Evolutionary conservation across 2,888 invertebrate genomes (phyloP), one percentile per base, ranked within the genome.

Genomic region (Euplagia quadripunctaria): DNA sequence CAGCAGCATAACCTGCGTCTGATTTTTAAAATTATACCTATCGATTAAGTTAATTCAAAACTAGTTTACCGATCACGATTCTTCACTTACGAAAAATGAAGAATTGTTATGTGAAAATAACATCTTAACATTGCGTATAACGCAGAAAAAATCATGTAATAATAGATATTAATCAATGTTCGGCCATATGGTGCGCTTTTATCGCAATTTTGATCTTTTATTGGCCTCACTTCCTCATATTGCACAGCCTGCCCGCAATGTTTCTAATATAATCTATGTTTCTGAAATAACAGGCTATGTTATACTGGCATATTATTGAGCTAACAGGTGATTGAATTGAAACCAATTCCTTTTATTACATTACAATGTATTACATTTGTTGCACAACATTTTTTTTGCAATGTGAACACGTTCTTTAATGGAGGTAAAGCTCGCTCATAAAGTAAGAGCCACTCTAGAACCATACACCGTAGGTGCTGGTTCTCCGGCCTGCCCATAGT

Each of bases 101-200:
- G 79, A 80, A 82, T 81, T 70, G 64, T 79, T 77, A 79, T 79
- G 81, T 43, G 65, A 68, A 70, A 73, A 79, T 75, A 79, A 81
- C 73, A 80, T 78, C 74, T 73, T 68, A 70, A 77, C 74, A 77
- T 82, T 80, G 77, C 81, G 75, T 79, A 74, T 79, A 80, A 79
- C 75, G 74, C 75, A 82, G 73, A 52, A 74, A 76, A 73, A 85
- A 75, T 77, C 69, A 79, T 81, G 70, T 87, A 86, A 86, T 87
- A 78, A 79, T 77, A 82, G 81, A 77, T 83, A 63, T 82, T 70
- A 75, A 73, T 70, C 69, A 68, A 74, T 75, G 76, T 77, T 83
- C 81, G 80, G 73, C 74, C 79, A 77, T 79, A 74, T 71, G 67
- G 71, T 81, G 77, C 72, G 70, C 52, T 75, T 79, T 84, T 77